Percentiles rank a stretch among this genome's conserved stretches.
Conservation (phyloP, 1,140 invertebrate species). For the Magallana gigas region DNA sequence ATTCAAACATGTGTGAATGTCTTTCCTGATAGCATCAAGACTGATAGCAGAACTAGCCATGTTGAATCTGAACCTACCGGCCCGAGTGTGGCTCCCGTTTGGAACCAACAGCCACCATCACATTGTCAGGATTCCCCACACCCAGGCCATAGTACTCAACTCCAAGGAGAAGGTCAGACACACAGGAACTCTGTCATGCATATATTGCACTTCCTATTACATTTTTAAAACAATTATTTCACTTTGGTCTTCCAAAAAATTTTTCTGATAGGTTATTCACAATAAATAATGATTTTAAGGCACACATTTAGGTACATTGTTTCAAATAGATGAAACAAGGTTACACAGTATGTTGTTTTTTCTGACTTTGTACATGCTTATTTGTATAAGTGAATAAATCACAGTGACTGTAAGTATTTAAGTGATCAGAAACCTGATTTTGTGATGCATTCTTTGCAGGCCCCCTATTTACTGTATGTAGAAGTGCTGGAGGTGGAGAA, state of each 20-base stretch:
- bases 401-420: too few species aligned
- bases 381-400: too few species aligned
- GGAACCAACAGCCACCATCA: conserved; percentile 82
- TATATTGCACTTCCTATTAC: too few species aligned
- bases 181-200: too few species aligned
- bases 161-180: conserved; percentile 93
- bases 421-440: background rate
- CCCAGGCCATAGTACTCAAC: conserved; percentile 97
- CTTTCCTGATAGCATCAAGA: conserved; percentile 83
- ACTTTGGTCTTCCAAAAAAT: too few species aligned
- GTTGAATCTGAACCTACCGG: conserved; percentile 97
- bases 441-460: conserved; percentile 81
- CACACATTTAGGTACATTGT: too few species aligned
- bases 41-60: conserved; percentile 94
- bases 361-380: too few species aligned
- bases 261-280: too few species aligned
- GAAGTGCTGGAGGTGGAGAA: conserved; percentile 95
- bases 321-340: too few species aligned
- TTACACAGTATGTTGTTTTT: too few species aligned
- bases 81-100: conserved; percentile 97
- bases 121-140: conserved; percentile 94
- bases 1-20: background rate
- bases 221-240: too few species aligned
- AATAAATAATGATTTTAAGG: too few species aligned
- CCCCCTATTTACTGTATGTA: conserved; percentile 98